Conservation (phyloP, 1,140 invertebrate species). For the Calephelis virginiensis region DNA sequence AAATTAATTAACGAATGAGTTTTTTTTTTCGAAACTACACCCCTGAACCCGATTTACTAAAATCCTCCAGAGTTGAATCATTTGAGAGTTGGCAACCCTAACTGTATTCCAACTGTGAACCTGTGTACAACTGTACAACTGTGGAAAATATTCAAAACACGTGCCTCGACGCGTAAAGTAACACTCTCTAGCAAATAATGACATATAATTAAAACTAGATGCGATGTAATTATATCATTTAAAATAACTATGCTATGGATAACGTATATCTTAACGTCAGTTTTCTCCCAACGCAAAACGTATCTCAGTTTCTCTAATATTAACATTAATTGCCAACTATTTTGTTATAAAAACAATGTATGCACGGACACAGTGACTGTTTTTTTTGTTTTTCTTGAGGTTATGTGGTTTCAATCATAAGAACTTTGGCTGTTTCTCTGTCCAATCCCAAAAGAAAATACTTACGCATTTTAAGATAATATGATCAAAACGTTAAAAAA, state of each 20-base stretch:
- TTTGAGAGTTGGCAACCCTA: no score
- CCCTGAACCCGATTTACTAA: no score
- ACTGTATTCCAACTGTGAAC: no score
- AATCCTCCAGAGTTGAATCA: no score
- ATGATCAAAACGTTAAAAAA: no score
- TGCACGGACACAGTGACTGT: neutral
- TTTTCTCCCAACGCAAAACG: conserved; percentile 1
- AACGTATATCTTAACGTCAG: neutral
- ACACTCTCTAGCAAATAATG: conserved; percentile 15
- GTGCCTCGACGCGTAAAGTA: neutral
- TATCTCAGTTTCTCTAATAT: conserved; percentile 11
- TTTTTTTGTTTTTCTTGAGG: no score
- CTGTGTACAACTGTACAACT: neutral
- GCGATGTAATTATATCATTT: conserved; percentile 12
- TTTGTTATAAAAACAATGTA: neutral
- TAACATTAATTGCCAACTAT: neutral
- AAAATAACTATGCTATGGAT: conserved; percentile 3
- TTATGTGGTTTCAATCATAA: no score
- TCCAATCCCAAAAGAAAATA: no score
- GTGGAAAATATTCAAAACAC: conserved; percentile 6
- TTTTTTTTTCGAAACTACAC: no score
- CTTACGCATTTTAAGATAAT: no score
- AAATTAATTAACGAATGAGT: no score
- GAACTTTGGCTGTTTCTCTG: no score
- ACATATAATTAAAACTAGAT: conserved; percentile 15